phyloP scores from a whole-genome alignment of 1,140 invertebrate species.

The Drosophila cardini region DNA sequence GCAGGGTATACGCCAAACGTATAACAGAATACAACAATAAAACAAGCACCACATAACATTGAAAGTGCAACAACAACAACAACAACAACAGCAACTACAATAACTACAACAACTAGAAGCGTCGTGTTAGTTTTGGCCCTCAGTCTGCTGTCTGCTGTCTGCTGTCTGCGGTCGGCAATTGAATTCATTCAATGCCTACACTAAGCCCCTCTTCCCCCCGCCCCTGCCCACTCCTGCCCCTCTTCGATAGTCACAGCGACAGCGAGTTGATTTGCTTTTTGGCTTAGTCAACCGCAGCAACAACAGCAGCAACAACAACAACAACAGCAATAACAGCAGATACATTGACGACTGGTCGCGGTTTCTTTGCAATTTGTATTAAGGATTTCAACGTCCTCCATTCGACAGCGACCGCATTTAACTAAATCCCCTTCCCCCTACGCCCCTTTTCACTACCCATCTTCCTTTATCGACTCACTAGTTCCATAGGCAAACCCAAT shows the following conservation, averaged over 20 bases:
- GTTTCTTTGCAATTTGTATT: slow-evolving; percentile 81
- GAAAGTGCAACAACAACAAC: slow-evolving; percentile 48
- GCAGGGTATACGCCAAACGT: slow-evolving; percentile 4
- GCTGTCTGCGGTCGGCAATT: slow-evolving; percentile 76
- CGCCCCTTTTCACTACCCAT: background rate
- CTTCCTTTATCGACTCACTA: background rate
- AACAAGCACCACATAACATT: slow-evolving; percentile 33
- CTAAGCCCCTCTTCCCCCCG: background rate
- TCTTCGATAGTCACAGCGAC: slow-evolving; percentile 3
- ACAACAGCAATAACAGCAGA: slow-evolving; percentile 31
- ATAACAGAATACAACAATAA: slow-evolving; percentile 15
- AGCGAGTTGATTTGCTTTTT: slow-evolving; percentile 61
- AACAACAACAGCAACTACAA: slow-evolving; percentile 30
- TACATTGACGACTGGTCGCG: slow-evolving; percentile 63
- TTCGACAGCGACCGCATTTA: slow-evolving; percentile 67
- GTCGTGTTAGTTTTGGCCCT: slow-evolving; percentile 68
- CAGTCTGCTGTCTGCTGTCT: slow-evolving; percentile 56
- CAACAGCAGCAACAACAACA: slow-evolving; percentile 36
- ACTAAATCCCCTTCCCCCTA: slow-evolving; percentile 47
- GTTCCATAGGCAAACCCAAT: background rate
- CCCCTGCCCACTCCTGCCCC: background rate
- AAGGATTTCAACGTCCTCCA: slow-evolving; percentile 64
- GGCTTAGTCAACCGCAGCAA: slow-evolving; percentile 61
- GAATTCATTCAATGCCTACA: slow-evolving; percentile 74
- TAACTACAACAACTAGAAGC: slow-evolving; percentile 41